Base-by-base conservation (phyloP, 2,113 vertebrate genomes). In the Pituophis catenifer region DNA sequence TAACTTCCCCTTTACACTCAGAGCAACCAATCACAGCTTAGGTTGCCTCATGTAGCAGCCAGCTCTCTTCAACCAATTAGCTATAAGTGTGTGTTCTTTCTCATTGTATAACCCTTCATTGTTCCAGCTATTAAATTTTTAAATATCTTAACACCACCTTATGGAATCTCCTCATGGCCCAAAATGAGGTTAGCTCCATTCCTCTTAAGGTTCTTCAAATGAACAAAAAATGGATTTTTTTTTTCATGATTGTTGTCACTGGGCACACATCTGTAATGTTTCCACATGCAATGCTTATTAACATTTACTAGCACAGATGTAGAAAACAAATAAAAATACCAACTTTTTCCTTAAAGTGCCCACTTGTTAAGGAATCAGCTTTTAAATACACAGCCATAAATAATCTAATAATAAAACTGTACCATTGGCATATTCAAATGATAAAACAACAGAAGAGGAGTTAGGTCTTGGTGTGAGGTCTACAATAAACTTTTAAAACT, bases 401-500 rank as follows among this genome's bases (percentile, higher is more conserved):
- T 93, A 92, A 95, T 94, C 89, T 93, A 91, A 59, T 90, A 54
- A 91, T 52, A 93, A 94, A 89, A 95, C 85, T 95, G 62, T 53
- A 62, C 54, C 89, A 29, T 92, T 89, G 93, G 70, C 92, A 93
- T 96, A 38, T 86, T 95, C 93, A 95, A 89, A 8, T 90, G 85
- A 62, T 88, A 90, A 94, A 95, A 90, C 15, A 90, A 48, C 81
- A 93, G 54, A 95, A 1, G 0, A 1, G 38, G 90, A 89, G 48
- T 58, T 55, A 92, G 87, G 21, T 33, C 91, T 87, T 94, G 26
- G 48, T 93, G 90, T 88, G 29, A 81, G 48, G n/a, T 87, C 95
- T 93, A 81, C 26, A 93, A 86, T 89, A 92, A 91, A 95, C 94
- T 19, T 59, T 38, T 29, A 94, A 93, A 29, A 59, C 92, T 7